These are phyloP conservation scores for Catostomus latipinnis DNA, from an alignment of 2,797 vertebrate species.

Conservation along the genomic window DNA sequence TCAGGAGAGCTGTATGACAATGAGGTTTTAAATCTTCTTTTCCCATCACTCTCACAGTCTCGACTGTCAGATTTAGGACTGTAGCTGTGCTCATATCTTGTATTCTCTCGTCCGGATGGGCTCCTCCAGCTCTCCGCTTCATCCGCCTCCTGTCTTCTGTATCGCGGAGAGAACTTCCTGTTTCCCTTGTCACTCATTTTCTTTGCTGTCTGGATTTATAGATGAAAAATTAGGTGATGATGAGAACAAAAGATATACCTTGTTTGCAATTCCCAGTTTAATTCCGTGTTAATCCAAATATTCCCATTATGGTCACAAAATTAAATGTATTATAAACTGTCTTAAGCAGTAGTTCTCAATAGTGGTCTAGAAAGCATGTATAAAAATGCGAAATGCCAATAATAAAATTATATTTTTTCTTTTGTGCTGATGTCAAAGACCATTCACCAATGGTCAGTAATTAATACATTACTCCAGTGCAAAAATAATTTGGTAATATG, in stretches of 20 bases:
- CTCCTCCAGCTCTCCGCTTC: slow-evolving; percentile 78
- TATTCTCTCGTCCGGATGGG: slow-evolving; percentile 65
- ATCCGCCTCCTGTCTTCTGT: slow-evolving; percentile 53
- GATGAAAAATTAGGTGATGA: not conserved
- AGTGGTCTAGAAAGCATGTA: too few species aligned
- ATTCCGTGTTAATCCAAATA: not conserved
- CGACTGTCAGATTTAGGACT: slow-evolving; percentile 73
- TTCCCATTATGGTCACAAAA: too few species aligned
- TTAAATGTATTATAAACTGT: too few species aligned
- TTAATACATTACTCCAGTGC: too few species aligned
- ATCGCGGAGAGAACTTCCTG: slow-evolving; percentile 27
- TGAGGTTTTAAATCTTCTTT: slow-evolving; percentile 72
- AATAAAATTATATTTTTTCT: too few species aligned
- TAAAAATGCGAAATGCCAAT: too few species aligned
- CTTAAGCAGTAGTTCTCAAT: too few species aligned
- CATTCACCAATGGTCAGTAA: too few species aligned
- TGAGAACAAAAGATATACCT: too few species aligned
- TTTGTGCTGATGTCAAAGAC: too few species aligned
- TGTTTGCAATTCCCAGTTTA: too few species aligned
- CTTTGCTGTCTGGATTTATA: not conserved
- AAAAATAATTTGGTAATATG: too few species aligned
- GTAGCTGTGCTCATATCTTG: slow-evolving; percentile 76
- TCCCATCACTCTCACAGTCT: slow-evolving; percentile 76
- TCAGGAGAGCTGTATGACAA: slow-evolving; percentile 76
- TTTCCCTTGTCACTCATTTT: slow-evolving; percentile 9